phyloP scores from a whole-genome alignment of 2,797 vertebrate species.

The Trichosurus vulpecula region DNA sequence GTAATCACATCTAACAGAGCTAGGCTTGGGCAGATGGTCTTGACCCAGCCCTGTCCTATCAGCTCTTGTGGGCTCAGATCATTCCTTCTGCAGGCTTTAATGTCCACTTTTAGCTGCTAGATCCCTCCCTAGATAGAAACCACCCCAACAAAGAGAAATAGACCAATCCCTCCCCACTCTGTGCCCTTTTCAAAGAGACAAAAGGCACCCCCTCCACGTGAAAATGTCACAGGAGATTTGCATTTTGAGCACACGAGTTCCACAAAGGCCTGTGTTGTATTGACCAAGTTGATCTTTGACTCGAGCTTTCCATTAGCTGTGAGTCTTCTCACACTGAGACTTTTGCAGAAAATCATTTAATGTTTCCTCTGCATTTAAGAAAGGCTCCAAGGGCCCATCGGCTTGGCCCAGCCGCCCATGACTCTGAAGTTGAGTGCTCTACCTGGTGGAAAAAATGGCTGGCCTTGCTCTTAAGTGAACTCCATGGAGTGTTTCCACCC shows the following conservation, averaged over 20 bases:
- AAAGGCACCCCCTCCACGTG: not conserved
- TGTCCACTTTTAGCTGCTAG: not conserved
- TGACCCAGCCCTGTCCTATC: not conserved
- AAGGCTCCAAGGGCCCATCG: conserved; percentile 46
- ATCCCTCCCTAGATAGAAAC: not conserved
- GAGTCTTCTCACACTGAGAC: conserved; percentile 46
- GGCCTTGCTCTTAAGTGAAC: conserved; percentile 42
- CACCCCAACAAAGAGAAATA: not conserved
- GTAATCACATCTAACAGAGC: not conserved
- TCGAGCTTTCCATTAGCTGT: conserved; percentile 37
- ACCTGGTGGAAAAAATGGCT: conserved; percentile 22
- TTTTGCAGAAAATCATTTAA: conserved; percentile 65
- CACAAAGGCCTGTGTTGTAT: not conserved
- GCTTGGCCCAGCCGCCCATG: conserved; percentile 32
- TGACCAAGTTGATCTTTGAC: conserved; percentile 47
- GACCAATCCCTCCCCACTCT: not conserved
- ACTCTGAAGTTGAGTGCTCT: conserved; percentile 30
- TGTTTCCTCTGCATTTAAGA: conserved; percentile 61
- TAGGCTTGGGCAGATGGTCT: not conserved
- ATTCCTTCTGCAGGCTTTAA: not conserved
- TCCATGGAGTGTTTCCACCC: not conserved
- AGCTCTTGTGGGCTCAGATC: not conserved
- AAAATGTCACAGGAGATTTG: conserved; percentile 46
- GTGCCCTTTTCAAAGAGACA: not conserved
- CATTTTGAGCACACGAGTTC: conserved; percentile 41